phyloP scores from a whole-genome alignment of 2,797 vertebrate genomes.

The Gymnopithys bicolor region DNA sequence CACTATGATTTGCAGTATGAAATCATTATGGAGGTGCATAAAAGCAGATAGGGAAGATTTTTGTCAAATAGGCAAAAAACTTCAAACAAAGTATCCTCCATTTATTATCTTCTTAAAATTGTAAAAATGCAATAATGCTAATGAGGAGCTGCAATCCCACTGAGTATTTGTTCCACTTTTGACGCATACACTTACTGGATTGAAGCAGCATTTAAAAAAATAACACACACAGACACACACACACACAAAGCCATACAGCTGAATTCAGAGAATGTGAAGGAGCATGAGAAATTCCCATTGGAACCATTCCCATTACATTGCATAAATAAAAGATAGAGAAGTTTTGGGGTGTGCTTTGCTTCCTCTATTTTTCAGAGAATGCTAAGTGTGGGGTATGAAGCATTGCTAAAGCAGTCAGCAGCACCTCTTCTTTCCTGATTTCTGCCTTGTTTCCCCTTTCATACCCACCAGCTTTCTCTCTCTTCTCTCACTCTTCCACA shows the following conservation, averaged over 20 bases:
- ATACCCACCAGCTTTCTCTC: constrained; percentile 66
- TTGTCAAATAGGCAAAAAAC: constrained; percentile 10
- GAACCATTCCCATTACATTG: constrained; percentile 70
- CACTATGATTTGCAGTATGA: not conserved
- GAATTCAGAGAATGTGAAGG: constrained; percentile 73
- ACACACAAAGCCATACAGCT: not conserved
- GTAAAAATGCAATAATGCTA: constrained; percentile 69
- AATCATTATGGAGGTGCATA: constrained; percentile 25
- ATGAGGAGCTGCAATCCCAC: constrained; percentile 49
- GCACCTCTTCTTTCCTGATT: constrained; percentile 63
- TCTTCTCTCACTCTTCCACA: constrained; percentile 71
- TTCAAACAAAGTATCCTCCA: constrained; percentile 32
- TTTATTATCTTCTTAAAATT: constrained; percentile 60
- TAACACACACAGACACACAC: not conserved
- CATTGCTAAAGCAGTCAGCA: constrained; percentile 30
- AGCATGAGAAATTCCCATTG: constrained; percentile 81
- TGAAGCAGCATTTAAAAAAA: constrained; percentile 30
- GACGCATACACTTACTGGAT: constrained; percentile 54
- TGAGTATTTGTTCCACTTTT: constrained; percentile 69
- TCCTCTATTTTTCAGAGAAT: constrained; percentile 47
- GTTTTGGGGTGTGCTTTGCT: constrained; percentile 29
- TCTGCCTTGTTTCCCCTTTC: constrained; percentile 67
- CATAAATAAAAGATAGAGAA: constrained; percentile 71
- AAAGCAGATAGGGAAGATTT: constrained; percentile 10
- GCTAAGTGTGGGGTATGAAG: constrained; percentile 51